These are phyloP conservation scores for Homarus gammarus DNA, from an alignment of 2,888 invertebrate species.

Conservation along the genomic window DNA sequence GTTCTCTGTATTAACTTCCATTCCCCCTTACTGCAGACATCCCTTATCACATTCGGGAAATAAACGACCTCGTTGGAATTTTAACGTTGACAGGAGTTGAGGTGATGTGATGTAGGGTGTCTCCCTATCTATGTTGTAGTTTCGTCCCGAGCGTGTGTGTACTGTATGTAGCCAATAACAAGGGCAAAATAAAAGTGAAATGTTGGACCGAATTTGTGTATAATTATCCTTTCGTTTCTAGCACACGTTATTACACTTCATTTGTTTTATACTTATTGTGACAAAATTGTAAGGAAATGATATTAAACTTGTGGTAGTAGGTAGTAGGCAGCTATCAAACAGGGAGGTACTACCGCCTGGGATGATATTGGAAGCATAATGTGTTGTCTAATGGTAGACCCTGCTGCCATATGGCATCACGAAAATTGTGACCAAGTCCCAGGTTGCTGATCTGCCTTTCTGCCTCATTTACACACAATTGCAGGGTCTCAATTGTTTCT, in stretches of 20 bases:
- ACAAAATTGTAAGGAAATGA: too few relatives aligned
- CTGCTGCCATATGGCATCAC: too few relatives aligned
- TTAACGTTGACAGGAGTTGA: constrained; percentile 21
- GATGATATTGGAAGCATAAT: too few relatives aligned
- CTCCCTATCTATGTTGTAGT: constrained; percentile 66
- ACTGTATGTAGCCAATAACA: constrained; percentile 66
- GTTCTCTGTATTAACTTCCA: neutral
- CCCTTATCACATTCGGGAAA: constrained; percentile 18
- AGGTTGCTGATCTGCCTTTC: too few relatives aligned
- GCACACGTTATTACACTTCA: neutral
- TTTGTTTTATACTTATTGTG: too few relatives aligned
- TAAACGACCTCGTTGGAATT: neutral
- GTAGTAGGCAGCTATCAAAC: too few relatives aligned
- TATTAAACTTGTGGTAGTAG: too few relatives aligned
- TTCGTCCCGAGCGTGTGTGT: constrained; percentile 71
- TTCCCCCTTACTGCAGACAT: constrained; percentile 11
- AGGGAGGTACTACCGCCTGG: too few relatives aligned
- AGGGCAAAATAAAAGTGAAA: constrained; percentile 64
- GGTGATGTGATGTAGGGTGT: constrained; percentile 21
- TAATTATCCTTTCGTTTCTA: neutral
- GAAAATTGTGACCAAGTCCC: too few relatives aligned
- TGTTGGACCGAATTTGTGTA: constrained; percentile 43
- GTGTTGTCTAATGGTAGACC: too few relatives aligned
- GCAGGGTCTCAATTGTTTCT: too few relatives aligned
- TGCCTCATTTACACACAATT: too few relatives aligned